Base-by-base conservation (phyloP, 1,140 invertebrate genomes). In the Drosophila neocordata region DNA sequence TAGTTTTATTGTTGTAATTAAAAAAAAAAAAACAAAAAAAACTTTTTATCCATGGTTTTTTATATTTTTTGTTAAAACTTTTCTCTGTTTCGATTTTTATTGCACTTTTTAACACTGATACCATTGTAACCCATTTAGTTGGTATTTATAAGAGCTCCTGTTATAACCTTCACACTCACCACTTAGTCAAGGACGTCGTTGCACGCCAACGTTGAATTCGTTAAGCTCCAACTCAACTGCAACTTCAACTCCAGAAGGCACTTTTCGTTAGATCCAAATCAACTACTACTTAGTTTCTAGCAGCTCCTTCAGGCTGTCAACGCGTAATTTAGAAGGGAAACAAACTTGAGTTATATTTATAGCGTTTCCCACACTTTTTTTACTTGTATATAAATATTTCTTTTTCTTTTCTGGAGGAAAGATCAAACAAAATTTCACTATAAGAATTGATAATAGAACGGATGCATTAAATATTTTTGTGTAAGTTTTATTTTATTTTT, bases 141-240 rank as follows among this genome's bases (percentile, higher is more conserved):
- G 55, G 67, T 34, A 65, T 48, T 48, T 48, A 20, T 11, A 9
- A 48, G 41, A 65, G 60, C 61, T 55, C 55, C 62, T 55, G 31
- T 34, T 20, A 56, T 41, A 63, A 79, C 81, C 82, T 87, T 82
- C 62, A 74, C 82, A 87, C 82, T 85, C 70, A 85, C 82, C 82
- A 82, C 63, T 77, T 67, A 71, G 78, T 85, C 82, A 85, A 85
- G 82, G 82, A 85, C 82, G 82, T 64, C 83, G 82, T 64, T 78
- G 78, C 59, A 69, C 73, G 73, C 60, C 64, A 60, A 59, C 44
- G 44, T 35, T 61, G 66, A 68, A 72, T 69, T 64, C 52, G 58
- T 34, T 64, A 59, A 70, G 41, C 18, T 9, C 20, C 41, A 48
- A 48, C 41, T 48, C 41, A 48, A 48, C 41, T 48, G 15, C 67